Evolutionary conservation across 2,113 vertebrate species (phyloP).

Genomic region (Pandion haliaetus): DNA sequence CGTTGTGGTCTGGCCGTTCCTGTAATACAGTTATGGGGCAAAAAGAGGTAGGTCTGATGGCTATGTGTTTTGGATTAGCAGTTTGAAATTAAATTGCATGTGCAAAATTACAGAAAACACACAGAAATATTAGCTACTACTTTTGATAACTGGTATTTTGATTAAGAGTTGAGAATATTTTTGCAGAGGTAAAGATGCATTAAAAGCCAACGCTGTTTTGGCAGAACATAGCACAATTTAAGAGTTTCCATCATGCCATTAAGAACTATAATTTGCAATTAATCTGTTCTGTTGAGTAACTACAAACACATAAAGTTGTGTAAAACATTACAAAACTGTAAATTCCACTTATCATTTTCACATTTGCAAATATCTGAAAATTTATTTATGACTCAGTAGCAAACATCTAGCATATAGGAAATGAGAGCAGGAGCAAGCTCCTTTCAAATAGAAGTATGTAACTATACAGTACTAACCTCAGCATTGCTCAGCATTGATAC

Average conservation of each 20-base stretch:
- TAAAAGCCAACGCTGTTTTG: not conserved
- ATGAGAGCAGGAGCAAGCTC: not conserved
- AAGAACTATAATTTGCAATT: not conserved
- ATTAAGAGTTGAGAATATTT: not conserved
- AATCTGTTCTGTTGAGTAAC: not conserved
- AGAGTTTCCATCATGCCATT: not conserved
- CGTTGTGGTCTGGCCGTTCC: rapidly evolving
- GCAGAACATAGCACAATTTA: not conserved
- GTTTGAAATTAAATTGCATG: not conserved
- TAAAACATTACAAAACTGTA: not conserved
- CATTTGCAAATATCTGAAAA: not conserved
- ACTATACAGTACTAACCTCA: not conserved
- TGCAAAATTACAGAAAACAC: not conserved
- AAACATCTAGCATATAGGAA: not conserved
- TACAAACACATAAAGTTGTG: not conserved
- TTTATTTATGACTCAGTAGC: not conserved
- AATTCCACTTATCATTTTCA: not conserved
- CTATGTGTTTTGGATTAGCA: not conserved
- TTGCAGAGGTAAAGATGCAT: not conserved
- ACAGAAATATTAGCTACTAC: not conserved
- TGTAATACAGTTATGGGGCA: too few species aligned
- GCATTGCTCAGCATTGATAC: not conserved
- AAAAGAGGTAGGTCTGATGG: not conserved
- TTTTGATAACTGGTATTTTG: not conserved
- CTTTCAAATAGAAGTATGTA: not conserved